Evolutionary conservation across 2,888 invertebrate species (phyloP).

Genomic region (Deilephila porcellus): DNA sequence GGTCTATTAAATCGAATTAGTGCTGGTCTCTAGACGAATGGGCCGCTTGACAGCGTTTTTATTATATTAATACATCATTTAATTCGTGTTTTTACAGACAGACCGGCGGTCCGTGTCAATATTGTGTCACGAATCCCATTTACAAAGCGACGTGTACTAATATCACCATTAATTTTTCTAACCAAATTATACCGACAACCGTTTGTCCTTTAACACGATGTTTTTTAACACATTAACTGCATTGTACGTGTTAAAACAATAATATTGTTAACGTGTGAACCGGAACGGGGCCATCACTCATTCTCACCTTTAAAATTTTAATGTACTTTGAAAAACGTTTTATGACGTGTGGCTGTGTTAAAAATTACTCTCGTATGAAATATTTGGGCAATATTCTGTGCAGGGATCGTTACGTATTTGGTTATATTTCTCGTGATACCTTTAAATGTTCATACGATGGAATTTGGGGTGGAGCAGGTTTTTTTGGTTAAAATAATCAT

Average conservation of each 20-base stretch:
- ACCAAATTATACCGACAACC: slow-evolving; percentile 71
- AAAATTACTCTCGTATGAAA: slow-evolving; percentile 30
- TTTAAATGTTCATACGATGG: no score
- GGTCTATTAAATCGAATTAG: slow-evolving; percentile 67
- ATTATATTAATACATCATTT: slow-evolving; percentile 66
- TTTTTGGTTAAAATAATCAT: no score
- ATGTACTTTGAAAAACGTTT: slow-evolving; percentile 35
- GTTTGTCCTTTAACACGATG: slow-evolving; percentile 65
- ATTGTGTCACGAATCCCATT: slow-evolving; percentile 83
- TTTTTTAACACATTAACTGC: slow-evolving; percentile 49
- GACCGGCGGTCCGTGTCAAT: slow-evolving; percentile 71
- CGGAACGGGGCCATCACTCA: slow-evolving; percentile 39
- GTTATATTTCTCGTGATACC: background rate
- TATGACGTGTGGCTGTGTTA: slow-evolving; percentile 22
- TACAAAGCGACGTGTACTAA: slow-evolving; percentile 74
- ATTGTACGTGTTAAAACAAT: slow-evolving; percentile 59
- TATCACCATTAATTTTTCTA: slow-evolving; percentile 78
- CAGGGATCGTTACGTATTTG: background rate
- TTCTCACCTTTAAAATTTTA: slow-evolving; percentile 33
- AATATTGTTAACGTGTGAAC: slow-evolving; percentile 55
- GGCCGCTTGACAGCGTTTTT: slow-evolving; percentile 69
- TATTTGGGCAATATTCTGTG: background rate
- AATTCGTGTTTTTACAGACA: slow-evolving; percentile 65
- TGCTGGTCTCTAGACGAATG: slow-evolving; percentile 76
- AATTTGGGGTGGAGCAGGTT: no score